Evolutionary conservation across 2,888 invertebrate genomes (phyloP).

Genomic region (Lysandra coridon): DNA sequence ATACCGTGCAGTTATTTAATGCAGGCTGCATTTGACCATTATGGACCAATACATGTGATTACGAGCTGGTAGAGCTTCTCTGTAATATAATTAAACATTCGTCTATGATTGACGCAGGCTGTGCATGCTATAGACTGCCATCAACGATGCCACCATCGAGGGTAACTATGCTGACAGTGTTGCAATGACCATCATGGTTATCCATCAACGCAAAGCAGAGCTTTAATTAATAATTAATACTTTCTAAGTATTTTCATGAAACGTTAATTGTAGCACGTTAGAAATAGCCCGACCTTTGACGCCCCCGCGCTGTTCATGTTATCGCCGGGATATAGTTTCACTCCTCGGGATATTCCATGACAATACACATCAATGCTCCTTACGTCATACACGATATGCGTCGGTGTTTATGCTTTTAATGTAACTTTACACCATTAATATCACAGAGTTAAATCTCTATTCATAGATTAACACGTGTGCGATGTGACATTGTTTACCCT

Average conservation of each 20-base stretch:
- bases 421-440: not conserved
- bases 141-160: too few species aligned
- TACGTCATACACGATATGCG: not conserved
- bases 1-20: not conserved
- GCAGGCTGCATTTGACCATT: not conserved
- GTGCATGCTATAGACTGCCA: too few species aligned
- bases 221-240: not conserved
- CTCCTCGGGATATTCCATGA: conserved; percentile 1
- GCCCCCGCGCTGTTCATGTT: not conserved
- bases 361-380: not conserved
- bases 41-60: too few species aligned
- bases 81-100: too few species aligned
- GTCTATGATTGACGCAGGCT: too few species aligned
- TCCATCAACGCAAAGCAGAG: not conserved
- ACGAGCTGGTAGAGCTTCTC: too few species aligned
- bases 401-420: not conserved
- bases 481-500: too few species aligned
- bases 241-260: not conserved
- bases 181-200: not conserved
- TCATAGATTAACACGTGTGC: not conserved
- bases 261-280: conserved; percentile 1
- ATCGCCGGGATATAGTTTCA: not conserved
- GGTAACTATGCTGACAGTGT: too few species aligned
- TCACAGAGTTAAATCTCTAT: not conserved
- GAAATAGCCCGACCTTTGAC: conserved; percentile 9